phyloP scores from a whole-genome alignment of 2,888 invertebrate genomes.

The Morpho helenor region DNA sequence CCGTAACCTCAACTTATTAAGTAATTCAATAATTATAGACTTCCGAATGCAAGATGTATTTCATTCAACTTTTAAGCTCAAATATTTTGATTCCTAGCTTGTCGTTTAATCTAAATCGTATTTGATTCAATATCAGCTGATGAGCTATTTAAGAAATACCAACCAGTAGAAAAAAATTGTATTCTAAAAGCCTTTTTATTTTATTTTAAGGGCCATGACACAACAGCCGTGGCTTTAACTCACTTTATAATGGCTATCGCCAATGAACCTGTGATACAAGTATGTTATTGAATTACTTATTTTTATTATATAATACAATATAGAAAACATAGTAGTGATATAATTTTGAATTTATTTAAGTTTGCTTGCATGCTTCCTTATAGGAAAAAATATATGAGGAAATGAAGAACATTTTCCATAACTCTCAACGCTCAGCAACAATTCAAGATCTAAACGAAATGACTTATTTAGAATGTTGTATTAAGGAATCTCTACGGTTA shows the following conservation, averaged over 20 bases:
- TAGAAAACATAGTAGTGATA: too few relatives aligned
- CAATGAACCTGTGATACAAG: slow-evolving; percentile 52
- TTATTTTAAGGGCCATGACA: slow-evolving; percentile 69
- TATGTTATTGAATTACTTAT: slow-evolving; percentile 20
- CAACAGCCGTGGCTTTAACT: slow-evolving; percentile 62
- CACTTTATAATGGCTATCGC: slow-evolving; percentile 65
- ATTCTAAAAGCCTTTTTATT: not conserved
- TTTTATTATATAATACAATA: not conserved
- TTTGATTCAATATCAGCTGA: not conserved
- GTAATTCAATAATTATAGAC: too few relatives aligned
- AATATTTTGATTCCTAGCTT: too few relatives aligned
- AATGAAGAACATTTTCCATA: slow-evolving; percentile 1
- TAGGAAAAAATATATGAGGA: slow-evolving; percentile 11
- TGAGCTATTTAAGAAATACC: too few relatives aligned
- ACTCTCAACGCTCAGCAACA: not conserved
- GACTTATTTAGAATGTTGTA: slow-evolving; percentile 10
- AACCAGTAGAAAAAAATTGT: not conserved
- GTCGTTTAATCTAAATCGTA: too few relatives aligned
- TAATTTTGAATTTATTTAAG: not conserved
- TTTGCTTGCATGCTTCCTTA: not conserved
- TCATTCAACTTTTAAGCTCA: too few relatives aligned
- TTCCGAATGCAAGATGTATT: too few relatives aligned
- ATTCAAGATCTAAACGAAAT: slow-evolving; percentile 5
- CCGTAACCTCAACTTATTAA: too few relatives aligned
- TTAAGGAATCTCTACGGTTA: slow-evolving; percentile 3